Evolutionary conservation across 2,113 vertebrate genomes (phyloP).

Genomic region (Dissostichus mawsoni): DNA sequence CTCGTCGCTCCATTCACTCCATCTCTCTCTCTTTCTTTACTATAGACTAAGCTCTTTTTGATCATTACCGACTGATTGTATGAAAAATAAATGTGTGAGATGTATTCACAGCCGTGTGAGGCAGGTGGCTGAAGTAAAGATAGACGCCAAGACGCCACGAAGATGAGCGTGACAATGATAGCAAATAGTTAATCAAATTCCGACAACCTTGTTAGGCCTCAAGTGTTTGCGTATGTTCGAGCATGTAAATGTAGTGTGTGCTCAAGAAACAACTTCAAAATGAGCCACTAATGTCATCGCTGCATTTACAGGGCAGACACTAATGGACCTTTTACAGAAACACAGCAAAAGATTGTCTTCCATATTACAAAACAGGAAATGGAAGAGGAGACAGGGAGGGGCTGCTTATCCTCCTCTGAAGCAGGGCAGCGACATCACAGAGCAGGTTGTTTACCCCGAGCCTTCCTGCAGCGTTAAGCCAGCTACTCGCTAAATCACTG

Average conservation of each 20-base stretch:
- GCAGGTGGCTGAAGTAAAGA: conserved; percentile 30
- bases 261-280: conserved; percentile 42
- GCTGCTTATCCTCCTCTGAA: conserved; percentile 40
- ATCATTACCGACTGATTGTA: conserved; percentile 45
- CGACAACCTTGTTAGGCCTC: conserved; percentile 45
- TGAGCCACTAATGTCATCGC: conserved; percentile 38
- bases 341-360: conserved; percentile 35
- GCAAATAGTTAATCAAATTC: conserved; percentile 59
- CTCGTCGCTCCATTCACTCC: conserved; percentile 24
- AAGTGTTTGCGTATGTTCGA: conserved; percentile 21
- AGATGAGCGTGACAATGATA: conserved; percentile 46
- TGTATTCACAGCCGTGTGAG: conserved; percentile 28
- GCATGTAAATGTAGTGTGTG: conserved; percentile 22
- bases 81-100: background rate
- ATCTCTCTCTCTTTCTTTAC: conserved; percentile 7
- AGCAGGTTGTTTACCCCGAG: conserved; percentile 56
- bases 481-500: conserved; percentile 43
- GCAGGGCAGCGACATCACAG: conserved; percentile 7
- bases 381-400: conserved; percentile 25
- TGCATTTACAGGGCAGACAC: conserved; percentile 29
- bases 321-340: conserved; percentile 41
- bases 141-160: conserved; percentile 18
- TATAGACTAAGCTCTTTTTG: conserved; percentile 29
- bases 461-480: conserved; percentile 40
- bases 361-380: conserved; percentile 44